Conservation (phyloP, 2,888 invertebrate genomes). For the Saturnia pavonia region DNA sequence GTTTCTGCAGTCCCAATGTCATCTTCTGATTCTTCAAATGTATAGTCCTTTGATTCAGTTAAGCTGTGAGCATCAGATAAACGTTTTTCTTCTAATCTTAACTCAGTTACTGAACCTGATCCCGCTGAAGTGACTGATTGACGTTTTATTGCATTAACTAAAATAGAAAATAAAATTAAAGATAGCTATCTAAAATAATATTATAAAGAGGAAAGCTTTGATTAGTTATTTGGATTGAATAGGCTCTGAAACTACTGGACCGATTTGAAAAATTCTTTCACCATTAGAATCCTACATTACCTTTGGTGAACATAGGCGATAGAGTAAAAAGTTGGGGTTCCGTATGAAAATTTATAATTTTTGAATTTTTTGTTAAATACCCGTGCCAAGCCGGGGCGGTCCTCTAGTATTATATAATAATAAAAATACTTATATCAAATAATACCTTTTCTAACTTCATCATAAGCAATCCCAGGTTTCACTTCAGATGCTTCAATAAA, state of each 20-base stretch:
- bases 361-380: too few relatives aligned
- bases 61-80: slow-evolving; percentile 75
- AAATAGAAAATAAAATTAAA: slow-evolving; percentile 28
- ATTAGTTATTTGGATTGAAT: too few relatives aligned
- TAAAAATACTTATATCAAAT: not conserved
- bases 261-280: too few relatives aligned
- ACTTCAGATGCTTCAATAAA: slow-evolving; percentile 44
- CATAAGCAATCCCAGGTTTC: slow-evolving; percentile 44
- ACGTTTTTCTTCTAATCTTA: slow-evolving; percentile 74
- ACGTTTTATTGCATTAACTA: slow-evolving; percentile 60
- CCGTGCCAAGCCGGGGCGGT: too few relatives aligned
- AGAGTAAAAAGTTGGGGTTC: too few relatives aligned
- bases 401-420: not conserved
- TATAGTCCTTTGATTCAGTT: slow-evolving; percentile 77
- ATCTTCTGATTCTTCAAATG: slow-evolving; percentile 79
- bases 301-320: too few relatives aligned
- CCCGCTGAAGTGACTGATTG: slow-evolving; percentile 75
- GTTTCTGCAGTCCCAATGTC: slow-evolving; percentile 74
- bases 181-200: too few relatives aligned
- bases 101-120: slow-evolving; percentile 68
- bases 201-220: too few relatives aligned
- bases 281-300: too few relatives aligned
- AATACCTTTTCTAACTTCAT: slow-evolving; percentile 59
- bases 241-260: too few relatives aligned
- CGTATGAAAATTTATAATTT: too few relatives aligned